phyloP scores from a whole-genome alignment of 1,140 invertebrate genomes.

The Tetramorium parvispinum region DNA sequence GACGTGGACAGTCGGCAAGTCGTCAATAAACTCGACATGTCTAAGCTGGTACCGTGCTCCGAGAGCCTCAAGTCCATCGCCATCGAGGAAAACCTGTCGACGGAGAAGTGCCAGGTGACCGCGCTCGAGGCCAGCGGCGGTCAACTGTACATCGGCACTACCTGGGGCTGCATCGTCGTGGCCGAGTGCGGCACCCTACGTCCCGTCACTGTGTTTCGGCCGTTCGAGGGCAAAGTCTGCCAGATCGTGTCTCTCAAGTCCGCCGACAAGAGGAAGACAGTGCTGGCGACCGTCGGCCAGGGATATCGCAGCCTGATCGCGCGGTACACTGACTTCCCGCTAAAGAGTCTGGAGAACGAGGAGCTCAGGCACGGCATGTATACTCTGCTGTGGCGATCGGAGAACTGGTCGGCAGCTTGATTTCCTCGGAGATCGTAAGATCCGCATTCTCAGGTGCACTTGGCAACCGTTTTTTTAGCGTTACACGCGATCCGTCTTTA shows the following conservation, averaged over 20 bases:
- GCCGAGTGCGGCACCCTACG: constrained; percentile 92
- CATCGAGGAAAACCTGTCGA: constrained; percentile 94
- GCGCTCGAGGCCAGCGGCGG: constrained; percentile 90
- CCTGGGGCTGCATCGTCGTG: constrained; percentile 96
- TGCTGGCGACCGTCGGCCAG: constrained; percentile 92
- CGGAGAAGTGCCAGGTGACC: constrained; percentile 93
- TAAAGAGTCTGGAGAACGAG: constrained; percentile 81
- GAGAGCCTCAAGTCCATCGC: constrained; percentile 96
- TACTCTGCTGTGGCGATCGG: constrained; percentile 90
- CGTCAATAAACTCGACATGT: constrained; percentile 94
- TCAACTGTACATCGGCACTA: constrained; percentile 94
- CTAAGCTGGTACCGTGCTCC: constrained; percentile 95
- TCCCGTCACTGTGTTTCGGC: constrained; percentile 95
- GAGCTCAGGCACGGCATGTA: constrained; percentile 88
- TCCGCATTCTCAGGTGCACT: background rate
- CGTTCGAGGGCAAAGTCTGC: constrained; percentile 93
- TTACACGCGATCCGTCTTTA: background rate
- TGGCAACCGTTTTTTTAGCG: background rate
- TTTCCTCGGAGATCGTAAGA: constrained; percentile 3
- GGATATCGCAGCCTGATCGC: constrained; percentile 93
- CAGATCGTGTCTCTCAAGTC: constrained; percentile 83
- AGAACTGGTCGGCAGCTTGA: constrained; percentile 90
- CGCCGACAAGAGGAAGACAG: constrained; percentile 83
- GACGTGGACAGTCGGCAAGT: constrained; percentile 88
- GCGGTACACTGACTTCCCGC: constrained; percentile 88